Evolutionary conservation across 2,797 vertebrate genomes (phyloP), one percentile per base, ranked within the genome.

Genomic region (Peromyscus attwateri): DNA sequence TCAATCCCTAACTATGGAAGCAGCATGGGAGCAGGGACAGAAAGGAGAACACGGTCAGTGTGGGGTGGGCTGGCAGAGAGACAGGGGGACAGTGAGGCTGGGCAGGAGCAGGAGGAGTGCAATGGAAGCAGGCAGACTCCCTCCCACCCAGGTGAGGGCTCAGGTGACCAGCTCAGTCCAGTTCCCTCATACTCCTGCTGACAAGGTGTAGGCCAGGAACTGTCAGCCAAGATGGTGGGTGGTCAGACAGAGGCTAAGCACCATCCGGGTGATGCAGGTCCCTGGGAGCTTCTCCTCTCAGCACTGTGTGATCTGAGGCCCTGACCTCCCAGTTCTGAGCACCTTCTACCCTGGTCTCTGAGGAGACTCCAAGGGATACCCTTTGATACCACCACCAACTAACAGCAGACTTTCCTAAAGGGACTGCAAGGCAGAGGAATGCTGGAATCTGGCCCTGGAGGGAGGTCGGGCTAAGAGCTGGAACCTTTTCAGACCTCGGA

Each of bases 1-100:
- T 99, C 99, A 99, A 98, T 99, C 99, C 99, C 99, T 99, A 99
- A 99, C 99, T 99, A 99, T 97, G 98, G 98, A 99, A 98, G 99
- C 98, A 99, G 98, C 94, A 52, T 90, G 94, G 88, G 97, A 98
- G 99, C 99, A 98, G 99, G 98, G 99, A 99, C 98, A 99, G 98
- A 99, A 98, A 97, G 97, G 98, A 97, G 95, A 98, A 98, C 91
- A 98, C 0, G 40, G 96, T 99, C 99, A 98, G 98, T 52, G 14
- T n/a, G 62, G 75, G 34, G 0, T 4, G 46, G 64, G 52, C 62
- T 4, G 52, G 90, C 29, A 14, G 21, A 27, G 2, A 76, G 82
- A 46, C 71, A 46, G 92, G 80, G 23, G 21, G 64, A 76, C 62
- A 92, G 60, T 29, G 3, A 75, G 49, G 80, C 89, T 25, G 29